phyloP scores from a whole-genome alignment of 2,888 invertebrate species.

The Argyra leucocephala region DNA sequence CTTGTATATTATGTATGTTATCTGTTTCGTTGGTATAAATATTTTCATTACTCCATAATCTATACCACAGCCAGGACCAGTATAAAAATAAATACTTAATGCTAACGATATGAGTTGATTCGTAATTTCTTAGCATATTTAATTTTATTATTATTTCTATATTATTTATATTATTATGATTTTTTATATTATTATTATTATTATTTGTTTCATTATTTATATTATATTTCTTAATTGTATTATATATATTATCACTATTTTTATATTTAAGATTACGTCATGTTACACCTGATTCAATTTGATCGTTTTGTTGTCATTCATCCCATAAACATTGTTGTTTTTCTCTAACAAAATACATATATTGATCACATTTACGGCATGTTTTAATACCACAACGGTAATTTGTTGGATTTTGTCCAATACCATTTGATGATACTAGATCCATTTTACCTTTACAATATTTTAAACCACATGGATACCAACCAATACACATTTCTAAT shows the following conservation, averaged over 20 bases:
- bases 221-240: background rate
- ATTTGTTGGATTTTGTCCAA: constrained; percentile 50
- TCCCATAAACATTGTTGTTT: constrained; percentile 76
- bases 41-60: background rate
- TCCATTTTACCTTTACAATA: constrained; percentile 80
- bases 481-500: constrained; percentile 80
- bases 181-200: background rate
- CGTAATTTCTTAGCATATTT: no score
- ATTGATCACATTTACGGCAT: constrained; percentile 80
- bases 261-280: background rate
- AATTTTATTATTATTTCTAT: background rate
- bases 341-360: constrained; percentile 74
- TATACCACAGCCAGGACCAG: constrained; percentile 6
- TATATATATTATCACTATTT: background rate
- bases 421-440: constrained; percentile 28
- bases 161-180: background rate
- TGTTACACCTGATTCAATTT: background rate
- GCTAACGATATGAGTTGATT: background rate
- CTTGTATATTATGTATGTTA: background rate
- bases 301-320: constrained; percentile 49
- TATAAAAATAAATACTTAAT: constrained; percentile 6
- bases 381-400: constrained; percentile 95
- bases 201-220: background rate
- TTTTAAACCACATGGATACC: constrained; percentile 93
- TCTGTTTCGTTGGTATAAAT: background rate